phyloP scores from a whole-genome alignment of 2,113 vertebrate species.

The Poeciliopsis prolifica region DNA sequence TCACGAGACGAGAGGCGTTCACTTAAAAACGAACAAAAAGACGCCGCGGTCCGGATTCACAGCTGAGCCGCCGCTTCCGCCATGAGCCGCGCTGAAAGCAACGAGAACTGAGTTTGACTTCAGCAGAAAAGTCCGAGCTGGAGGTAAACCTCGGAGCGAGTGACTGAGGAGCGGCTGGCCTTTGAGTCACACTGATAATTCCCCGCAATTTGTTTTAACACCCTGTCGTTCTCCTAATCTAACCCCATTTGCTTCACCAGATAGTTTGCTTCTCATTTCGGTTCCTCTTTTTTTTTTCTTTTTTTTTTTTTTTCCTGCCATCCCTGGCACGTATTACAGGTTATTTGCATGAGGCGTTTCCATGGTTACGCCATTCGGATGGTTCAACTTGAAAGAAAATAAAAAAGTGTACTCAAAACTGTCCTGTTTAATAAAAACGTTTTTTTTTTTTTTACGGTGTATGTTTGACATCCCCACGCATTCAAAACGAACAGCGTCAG shows the following conservation, averaged over 20 bases:
- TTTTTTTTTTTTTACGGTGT: too few relatives aligned
- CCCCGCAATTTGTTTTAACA: too few relatives aligned
- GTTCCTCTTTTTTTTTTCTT: conserved; percentile 58
- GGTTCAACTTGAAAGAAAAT: background rate
- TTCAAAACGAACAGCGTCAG: too few relatives aligned
- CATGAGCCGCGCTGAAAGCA: background rate
- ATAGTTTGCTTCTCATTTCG: conserved; percentile 48
- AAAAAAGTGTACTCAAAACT: too few relatives aligned
- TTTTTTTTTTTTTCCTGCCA: conserved; percentile 30
- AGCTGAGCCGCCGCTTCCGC: conserved; percentile 36
- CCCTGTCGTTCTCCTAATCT: background rate
- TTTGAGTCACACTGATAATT: background rate
- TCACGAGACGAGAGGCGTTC: background rate
- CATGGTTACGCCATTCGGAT: conserved; percentile 5
- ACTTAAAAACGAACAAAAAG: background rate
- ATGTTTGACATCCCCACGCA: too few relatives aligned
- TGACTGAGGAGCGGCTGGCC: background rate
- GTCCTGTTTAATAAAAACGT: background rate
- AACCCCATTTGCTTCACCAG: conserved; percentile 20
- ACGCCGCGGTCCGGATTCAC: background rate
- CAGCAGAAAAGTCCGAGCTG: background rate
- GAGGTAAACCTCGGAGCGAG: background rate
- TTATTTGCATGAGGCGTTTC: conserved; percentile 64
- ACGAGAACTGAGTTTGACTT: background rate
- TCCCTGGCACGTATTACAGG: background rate